These are phyloP conservation scores for Oligia fasciuncula DNA, from an alignment of 2,888 invertebrate genomes.

Conservation along the genomic window DNA sequence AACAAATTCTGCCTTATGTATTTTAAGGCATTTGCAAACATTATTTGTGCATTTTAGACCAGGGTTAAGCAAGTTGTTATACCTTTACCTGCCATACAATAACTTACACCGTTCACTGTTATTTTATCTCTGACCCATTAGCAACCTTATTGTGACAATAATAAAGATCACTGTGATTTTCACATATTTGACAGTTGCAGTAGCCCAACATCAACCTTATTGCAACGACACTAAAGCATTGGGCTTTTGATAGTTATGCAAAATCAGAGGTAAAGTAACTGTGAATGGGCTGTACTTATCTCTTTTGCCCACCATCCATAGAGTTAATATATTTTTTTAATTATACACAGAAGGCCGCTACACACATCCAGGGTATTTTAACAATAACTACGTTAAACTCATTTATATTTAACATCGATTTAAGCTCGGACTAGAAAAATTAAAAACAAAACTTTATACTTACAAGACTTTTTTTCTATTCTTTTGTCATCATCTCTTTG, in stretches of 20 bases:
- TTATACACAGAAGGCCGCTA: slow-evolving; percentile 62
- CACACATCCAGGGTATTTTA: slow-evolving; percentile 64
- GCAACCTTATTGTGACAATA: not conserved
- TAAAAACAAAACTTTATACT: slow-evolving; percentile 37
- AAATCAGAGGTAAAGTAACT: not conserved
- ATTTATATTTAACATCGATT: slow-evolving; percentile 63
- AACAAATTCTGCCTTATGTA: not conserved
- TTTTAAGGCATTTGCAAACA: not conserved
- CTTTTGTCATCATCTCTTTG: not conserved
- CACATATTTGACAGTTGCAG: not conserved
- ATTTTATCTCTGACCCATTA: not conserved
- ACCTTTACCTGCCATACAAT: not conserved
- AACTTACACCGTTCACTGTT: not conserved
- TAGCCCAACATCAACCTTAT: not conserved
- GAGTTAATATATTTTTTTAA: slow-evolving; percentile 13
- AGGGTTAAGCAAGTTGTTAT: not conserved
- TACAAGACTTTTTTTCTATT: not conserved
- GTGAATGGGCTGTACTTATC: slow-evolving; percentile 3
- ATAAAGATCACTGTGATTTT: not conserved
- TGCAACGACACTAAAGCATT: no score
- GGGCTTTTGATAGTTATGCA: not conserved
- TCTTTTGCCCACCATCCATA: slow-evolving; percentile 34
- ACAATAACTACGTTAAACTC: slow-evolving; percentile 59
- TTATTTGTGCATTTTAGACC: not conserved
- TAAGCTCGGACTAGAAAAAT: slow-evolving; percentile 60